These are phyloP conservation scores for Globodera rostochiensis DNA, from an alignment of 1,140 invertebrate species.

Conservation along the genomic window DNA sequence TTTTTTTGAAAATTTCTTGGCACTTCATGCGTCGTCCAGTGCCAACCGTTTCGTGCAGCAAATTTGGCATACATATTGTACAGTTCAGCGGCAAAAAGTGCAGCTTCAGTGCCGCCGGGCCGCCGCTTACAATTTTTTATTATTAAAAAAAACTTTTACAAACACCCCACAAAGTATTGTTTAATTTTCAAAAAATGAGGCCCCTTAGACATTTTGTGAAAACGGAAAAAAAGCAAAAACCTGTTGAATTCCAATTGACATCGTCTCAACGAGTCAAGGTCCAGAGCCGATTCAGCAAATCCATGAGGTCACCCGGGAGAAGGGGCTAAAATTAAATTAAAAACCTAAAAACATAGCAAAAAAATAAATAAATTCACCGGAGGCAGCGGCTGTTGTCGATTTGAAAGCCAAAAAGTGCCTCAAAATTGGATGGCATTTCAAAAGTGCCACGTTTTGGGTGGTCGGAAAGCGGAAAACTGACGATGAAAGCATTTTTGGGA, in stretches of 20 bases:
- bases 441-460: background rate
- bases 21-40: constrained; percentile 61
- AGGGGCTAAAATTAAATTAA: too few species aligned
- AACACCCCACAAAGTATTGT: too few species aligned
- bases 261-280: constrained; percentile 18
- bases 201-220: background rate
- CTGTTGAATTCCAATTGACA: constrained; percentile 39
- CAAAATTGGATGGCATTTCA: background rate
- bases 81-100: constrained; percentile 87
- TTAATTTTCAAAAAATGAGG: too few species aligned
- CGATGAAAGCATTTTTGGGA: background rate
- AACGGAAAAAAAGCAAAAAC: constrained; percentile 4
- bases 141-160: background rate
- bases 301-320: background rate
- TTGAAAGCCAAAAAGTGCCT: background rate
- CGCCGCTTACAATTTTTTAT: constrained; percentile 70
- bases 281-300: background rate
- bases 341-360: too few species aligned
- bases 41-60: constrained; percentile 75
- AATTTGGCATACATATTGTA: constrained; percentile 82
- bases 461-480: background rate
- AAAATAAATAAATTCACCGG: background rate
- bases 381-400: background rate
- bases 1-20: too few species aligned
- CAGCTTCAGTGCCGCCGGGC: constrained; percentile 93